Base-by-base conservation (phyloP, 2,888 invertebrate genomes). In the Periphyllus acericola region DNA sequence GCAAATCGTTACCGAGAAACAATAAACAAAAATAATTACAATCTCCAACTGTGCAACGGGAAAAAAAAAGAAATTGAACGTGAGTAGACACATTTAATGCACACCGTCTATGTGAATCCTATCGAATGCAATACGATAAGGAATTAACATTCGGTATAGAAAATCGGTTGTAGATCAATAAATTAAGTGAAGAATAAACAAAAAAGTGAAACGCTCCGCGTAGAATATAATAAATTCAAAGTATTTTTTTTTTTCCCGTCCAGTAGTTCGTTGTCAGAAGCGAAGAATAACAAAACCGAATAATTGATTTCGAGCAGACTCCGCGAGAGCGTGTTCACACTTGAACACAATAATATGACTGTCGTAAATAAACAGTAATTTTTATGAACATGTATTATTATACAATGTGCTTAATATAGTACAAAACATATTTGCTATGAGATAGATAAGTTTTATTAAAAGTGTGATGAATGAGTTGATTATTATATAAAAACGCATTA, bases 151-250 rank as follows among this genome's bases (percentile, higher is more conserved):
- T 6, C n/a, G 29, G 11, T 11, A 11, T 68, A n/a, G 68, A 80
- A 80, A 80, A 66, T 80, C 66, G 36, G 25, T 60, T 8, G 36
- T 1, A 11, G 5, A 55, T 29, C 32, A 32, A 29, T 55, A 79
- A 55, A 79, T 17, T 52, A 55, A 34, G n/a, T 32, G 34, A 36
- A 36, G 1, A 34, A 34, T n/a, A 79, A 79, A n/a, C 34, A 60
- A 36, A 79, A 60, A 79, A 79, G 79, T 79, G 79, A 79, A 79
- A 79, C 34, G 8, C 32, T n/a, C 8, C 29, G 11, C 4, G 11
- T 0, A 29, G 29, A 79, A 79, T 60, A 78, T 4, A 52, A 32
- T 19, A 52, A 78, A 78, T 52, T 52, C 78, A 6, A 21, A 55
- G 78, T 34, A 34, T 79, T 78, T 8, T 8, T 55, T 55, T n/a